A percentile compares a stretch with the other conserved stretches of the same genome.
Evolutionary conservation across 2,888 invertebrate genomes (phyloP).

Genomic region (Apodemia hepburni): DNA sequence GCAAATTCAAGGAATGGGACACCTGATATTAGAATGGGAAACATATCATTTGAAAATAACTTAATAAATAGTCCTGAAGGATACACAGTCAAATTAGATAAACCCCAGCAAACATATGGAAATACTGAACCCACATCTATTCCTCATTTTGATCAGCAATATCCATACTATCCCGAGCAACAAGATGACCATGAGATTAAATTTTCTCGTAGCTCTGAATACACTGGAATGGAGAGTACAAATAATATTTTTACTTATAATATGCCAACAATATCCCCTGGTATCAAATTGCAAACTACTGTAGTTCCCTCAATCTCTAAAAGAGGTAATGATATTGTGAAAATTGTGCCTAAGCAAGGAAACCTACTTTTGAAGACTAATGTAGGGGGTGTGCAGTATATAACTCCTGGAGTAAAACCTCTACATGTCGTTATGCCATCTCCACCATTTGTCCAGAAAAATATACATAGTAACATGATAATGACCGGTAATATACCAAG

Average conservation of each 20-base stretch:
- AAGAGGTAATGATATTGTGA: slow-evolving; percentile 52
- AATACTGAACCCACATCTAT: slow-evolving; percentile 37
- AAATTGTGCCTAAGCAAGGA: slow-evolving; percentile 59
- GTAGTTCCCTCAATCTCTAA: slow-evolving; percentile 42
- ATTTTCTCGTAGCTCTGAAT: slow-evolving; percentile 67
- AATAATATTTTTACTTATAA: slow-evolving; percentile 51
- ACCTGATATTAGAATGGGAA: slow-evolving; percentile 52
- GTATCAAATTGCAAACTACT: slow-evolving; percentile 45
- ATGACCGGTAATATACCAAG: slow-evolving; percentile 55
- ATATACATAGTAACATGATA: slow-evolving; percentile 65
- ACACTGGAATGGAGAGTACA: slow-evolving; percentile 50
- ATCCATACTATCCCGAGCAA: slow-evolving; percentile 56
- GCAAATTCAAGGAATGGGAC: slow-evolving; percentile 54
- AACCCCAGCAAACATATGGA: slow-evolving; percentile 52
- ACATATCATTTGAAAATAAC: slow-evolving; percentile 56
- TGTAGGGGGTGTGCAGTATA: slow-evolving; percentile 57
- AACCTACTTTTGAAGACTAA: slow-evolving; percentile 65
- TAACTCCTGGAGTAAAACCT: slow-evolving; percentile 54
- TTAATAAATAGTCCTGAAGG: slow-evolving; percentile 42
- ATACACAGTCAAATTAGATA: slow-evolving; percentile 56
- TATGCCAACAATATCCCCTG: slow-evolving; percentile 44
- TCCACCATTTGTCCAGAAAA: slow-evolving; percentile 67
- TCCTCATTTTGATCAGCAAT: slow-evolving; percentile 57
- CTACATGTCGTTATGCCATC: slow-evolving; percentile 60
- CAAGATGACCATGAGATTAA: slow-evolving; percentile 66